Percentiles rank a stretch among this genome's conserved stretches.
Evolutionary conservation across 2,888 invertebrate genomes (phyloP).

Genomic region (Sarcophaga caerulescens): DNA sequence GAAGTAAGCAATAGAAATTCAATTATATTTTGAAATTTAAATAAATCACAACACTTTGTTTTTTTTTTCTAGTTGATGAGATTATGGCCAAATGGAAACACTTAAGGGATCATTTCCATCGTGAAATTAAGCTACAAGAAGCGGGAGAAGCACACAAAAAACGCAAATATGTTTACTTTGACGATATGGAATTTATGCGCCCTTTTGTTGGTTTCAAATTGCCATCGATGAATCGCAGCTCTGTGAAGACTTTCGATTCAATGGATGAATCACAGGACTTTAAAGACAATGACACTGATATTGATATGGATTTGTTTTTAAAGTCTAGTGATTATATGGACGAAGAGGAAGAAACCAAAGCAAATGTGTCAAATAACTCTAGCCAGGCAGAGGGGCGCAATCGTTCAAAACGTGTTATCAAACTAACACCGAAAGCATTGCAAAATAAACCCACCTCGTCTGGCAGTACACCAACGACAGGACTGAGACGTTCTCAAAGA

Average conservation of each 20-base stretch:
- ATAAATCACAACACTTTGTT: neutral
- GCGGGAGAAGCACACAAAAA: conserved; percentile 58
- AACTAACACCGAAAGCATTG: neutral
- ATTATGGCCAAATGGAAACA: conserved; percentile 64
- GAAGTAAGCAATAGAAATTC: conserved; percentile 22
- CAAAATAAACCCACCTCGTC: neutral
- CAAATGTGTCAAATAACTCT: conserved; percentile 6
- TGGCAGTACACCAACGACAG: neutral
- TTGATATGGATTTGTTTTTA: conserved; percentile 61
- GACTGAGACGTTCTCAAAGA: neutral
- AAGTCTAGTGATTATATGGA: conserved; percentile 32
- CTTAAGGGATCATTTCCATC: conserved; percentile 61
- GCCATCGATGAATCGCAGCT: neutral
- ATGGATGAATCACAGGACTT: conserved; percentile 6
- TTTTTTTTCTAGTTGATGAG: conserved; percentile 54
- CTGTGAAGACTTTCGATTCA: neutral
- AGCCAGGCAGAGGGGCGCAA: neutral
- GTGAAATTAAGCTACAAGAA: conserved; percentile 58
- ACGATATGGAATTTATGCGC: conserved; percentile 63
- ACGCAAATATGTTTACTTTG: conserved; percentile 65
- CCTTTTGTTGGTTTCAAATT: conserved; percentile 59
- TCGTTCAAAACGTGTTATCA: neutral
- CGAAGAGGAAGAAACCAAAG: conserved; percentile 31
- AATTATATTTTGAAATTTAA: neutral
- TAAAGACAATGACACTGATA: conserved; percentile 25